Conservation (phyloP, 2,797 vertebrate species). For the Sylvilagus floridanus region DNA sequence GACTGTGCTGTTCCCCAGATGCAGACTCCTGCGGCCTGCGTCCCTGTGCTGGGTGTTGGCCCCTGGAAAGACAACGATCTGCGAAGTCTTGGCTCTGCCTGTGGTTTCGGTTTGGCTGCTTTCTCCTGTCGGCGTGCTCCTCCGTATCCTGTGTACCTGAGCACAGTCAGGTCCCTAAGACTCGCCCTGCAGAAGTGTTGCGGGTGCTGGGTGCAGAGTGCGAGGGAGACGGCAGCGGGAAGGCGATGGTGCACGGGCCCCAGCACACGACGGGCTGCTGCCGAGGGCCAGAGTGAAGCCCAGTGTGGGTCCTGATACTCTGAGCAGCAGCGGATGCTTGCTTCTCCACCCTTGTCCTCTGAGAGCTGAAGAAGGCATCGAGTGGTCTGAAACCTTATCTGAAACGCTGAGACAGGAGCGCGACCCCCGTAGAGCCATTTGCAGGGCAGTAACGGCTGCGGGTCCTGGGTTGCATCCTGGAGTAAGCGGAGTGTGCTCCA, state of each 20-base stretch:
- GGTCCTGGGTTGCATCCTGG: background rate
- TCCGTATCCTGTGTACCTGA: constrained; percentile 48
- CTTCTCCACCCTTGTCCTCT: background rate
- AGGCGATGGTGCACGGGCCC: background rate
- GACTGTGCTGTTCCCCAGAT: background rate
- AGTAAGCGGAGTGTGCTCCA: background rate
- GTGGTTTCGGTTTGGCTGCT: constrained; percentile 38
- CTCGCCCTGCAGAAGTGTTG: background rate
- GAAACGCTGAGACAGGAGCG: background rate
- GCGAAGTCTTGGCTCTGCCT: constrained; percentile 12
- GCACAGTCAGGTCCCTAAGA: constrained; percentile 3
- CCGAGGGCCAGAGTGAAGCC: background rate
- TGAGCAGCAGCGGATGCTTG: background rate
- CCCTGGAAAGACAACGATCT: constrained; percentile 5
- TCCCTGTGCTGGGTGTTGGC: background rate
- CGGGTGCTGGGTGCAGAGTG: constrained; percentile 24
- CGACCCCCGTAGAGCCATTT: background rate
- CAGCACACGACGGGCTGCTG: background rate
- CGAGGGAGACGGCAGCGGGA: background rate
- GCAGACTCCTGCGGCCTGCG: background rate
- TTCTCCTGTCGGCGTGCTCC: constrained; percentile 31
- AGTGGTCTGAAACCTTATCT: constrained; percentile 14
- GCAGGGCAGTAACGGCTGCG: background rate
- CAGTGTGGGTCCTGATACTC: background rate
- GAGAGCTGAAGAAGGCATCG: background rate